These are phyloP conservation scores for Catharus fuscescens DNA, from an alignment of 2,113 vertebrate species.

Conservation along the genomic window DNA sequence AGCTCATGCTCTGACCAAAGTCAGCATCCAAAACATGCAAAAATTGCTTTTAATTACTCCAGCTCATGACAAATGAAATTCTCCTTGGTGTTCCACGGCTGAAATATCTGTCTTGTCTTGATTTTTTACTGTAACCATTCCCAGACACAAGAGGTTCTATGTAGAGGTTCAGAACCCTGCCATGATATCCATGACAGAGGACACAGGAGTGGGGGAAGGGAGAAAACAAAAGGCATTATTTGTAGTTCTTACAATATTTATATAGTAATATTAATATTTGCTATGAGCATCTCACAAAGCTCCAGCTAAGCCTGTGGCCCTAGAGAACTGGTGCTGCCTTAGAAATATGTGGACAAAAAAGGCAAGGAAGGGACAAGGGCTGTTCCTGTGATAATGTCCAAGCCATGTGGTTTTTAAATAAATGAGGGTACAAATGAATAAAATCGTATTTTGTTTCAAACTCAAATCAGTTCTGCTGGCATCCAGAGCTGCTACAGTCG, in stretches of 20 bases:
- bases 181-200: not conserved
- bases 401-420: rapidly evolving
- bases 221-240: not conserved
- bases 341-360: not conserved
- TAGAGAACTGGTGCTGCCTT: not conserved
- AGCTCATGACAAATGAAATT: conserved; percentile 1
- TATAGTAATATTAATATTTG: not conserved
- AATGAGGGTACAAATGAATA: not conserved
- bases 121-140: not conserved
- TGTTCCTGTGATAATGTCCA: not conserved
- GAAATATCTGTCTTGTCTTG: not conserved
- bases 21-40: conserved; percentile 53
- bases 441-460: not conserved
- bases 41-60: conserved; percentile 46
- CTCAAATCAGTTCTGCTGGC: not conserved
- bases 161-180: not conserved
- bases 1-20: conserved; percentile 60
- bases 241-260: not conserved
- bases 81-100: not conserved
- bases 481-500: not conserved
- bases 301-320: not conserved
- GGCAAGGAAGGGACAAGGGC: not conserved
- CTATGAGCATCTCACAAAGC: not conserved
- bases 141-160: not conserved
- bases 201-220: not conserved